phyloP scores from a whole-genome alignment of 2,113 vertebrate genomes.

The Alouatta palliata region DNA sequence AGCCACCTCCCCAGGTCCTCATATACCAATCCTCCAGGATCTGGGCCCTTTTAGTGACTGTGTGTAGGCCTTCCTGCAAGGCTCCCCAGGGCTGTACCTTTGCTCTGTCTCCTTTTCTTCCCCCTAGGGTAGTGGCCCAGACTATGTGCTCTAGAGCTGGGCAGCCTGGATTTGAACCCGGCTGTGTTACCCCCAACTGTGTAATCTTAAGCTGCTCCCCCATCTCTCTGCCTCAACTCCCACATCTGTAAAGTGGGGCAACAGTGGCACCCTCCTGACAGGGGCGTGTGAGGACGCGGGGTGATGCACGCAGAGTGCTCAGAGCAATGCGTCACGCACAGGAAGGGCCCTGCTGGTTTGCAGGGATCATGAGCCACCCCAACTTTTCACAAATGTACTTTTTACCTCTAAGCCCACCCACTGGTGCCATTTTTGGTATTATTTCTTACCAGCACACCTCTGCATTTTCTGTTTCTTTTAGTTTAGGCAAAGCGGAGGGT shows the following conservation, averaged over 20 bases:
- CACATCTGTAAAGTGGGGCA: not conserved
- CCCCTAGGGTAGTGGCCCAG: not conserved
- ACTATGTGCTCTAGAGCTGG: not conserved
- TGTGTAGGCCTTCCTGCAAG: not conserved
- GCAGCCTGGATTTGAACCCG: not conserved
- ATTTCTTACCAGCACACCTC: not conserved
- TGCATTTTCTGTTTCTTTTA: not conserved
- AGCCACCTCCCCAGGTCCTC: not conserved
- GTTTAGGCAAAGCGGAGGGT: not conserved
- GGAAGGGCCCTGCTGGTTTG: not conserved
- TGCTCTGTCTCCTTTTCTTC: not conserved
- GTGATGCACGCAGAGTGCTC: not conserved
- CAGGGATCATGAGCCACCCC: not conserved
- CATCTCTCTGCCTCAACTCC: not conserved
- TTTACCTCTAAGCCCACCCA: not conserved
- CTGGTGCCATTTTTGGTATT: not conserved
- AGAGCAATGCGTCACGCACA: not conserved
- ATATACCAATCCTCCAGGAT: not conserved
- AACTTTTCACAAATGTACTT: not conserved
- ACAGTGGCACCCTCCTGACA: not conserved
- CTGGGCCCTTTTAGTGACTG: too few relatives aligned
- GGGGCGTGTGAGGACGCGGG: not conserved
- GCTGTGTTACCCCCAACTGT: not conserved
- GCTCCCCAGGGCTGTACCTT: not conserved
- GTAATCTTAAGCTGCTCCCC: not conserved